Percentiles rank a stretch among this genome's conserved stretches.
Conservation (phyloP, 2,888 invertebrate species). For the Stomorhina lunata region DNA sequence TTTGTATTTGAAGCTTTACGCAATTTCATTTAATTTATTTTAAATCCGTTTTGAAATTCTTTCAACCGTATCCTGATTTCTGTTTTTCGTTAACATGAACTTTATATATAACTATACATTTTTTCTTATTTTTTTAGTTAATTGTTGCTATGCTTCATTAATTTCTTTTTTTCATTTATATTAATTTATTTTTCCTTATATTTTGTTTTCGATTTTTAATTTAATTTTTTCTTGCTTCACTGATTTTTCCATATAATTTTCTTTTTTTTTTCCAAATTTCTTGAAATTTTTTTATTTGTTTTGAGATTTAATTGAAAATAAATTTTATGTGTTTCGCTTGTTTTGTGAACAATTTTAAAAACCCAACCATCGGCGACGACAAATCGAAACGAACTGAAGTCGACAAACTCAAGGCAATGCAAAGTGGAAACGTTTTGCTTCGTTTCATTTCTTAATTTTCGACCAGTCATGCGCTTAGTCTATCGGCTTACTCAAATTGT, state of each 20-base stretch:
- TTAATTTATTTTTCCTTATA: conserved; percentile 9
- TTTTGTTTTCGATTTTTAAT: background rate
- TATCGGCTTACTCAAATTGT: conserved; percentile 9
- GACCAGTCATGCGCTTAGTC: conserved; percentile 62
- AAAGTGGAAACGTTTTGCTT: conserved; percentile 50
- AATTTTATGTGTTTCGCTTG: conserved; percentile 48
- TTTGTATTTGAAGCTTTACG: too few relatives aligned
- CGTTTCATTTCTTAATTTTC: conserved; percentile 61
- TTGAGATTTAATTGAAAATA: background rate
- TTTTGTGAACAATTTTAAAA: conserved; percentile 62
- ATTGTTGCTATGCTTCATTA: conserved; percentile 39
- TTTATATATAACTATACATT: background rate
- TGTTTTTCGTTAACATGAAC: conserved; percentile 6
- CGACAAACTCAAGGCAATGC: conserved; percentile 61
- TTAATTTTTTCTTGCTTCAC: background rate
- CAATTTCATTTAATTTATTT: conserved; percentile 58
- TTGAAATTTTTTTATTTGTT: background rate
- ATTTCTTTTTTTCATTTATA: conserved; percentile 6
- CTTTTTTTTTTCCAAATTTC: background rate
- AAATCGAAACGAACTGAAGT: conserved; percentile 78
- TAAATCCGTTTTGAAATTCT: conserved; percentile 57
- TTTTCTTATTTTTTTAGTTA: background rate
- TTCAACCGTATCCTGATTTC: conserved; percentile 53
- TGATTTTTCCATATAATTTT: background rate
- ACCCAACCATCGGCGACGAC: conserved; percentile 78